Evolutionary conservation across 92 coral and sea anemone genomes (phyloP).

Genomic region (Phenganax marumi): DNA sequence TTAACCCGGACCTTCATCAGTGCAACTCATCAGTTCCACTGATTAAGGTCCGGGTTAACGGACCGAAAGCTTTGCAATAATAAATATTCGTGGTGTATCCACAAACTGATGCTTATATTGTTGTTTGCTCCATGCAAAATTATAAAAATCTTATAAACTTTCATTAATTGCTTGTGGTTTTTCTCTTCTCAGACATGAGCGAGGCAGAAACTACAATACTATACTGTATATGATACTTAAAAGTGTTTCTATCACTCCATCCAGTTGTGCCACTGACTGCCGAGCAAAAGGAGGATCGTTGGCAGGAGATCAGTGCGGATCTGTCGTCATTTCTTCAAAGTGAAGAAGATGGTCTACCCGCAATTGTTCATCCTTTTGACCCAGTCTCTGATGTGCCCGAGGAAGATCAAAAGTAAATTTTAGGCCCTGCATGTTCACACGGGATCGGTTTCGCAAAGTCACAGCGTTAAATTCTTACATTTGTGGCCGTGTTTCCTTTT

Average conservation of each 20-base stretch:
- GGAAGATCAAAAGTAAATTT: slow-evolving; percentile 80
- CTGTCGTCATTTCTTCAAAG: slow-evolving; percentile 84
- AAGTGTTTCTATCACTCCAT: not conserved
- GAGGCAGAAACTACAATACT: not conserved
- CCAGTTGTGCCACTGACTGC: slow-evolving; percentile 44
- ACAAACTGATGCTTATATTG: no score
- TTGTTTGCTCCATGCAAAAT: no score
- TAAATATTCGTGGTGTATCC: no score
- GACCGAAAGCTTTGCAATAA: no score
- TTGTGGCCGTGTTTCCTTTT: no score
- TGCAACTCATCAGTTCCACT: no score
- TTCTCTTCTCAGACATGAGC: no score
- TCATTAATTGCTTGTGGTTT: no score
- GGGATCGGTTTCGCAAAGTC: no score
- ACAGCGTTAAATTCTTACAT: not conserved
- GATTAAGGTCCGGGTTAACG: no score
- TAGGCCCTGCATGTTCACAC: not conserved
- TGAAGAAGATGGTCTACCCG: slow-evolving; percentile 73
- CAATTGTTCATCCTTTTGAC: slow-evolving; percentile 79
- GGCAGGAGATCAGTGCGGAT: slow-evolving; percentile 86
- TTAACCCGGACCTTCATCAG: no score
- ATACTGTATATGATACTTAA: not conserved
- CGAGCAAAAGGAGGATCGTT: slow-evolving; percentile 77
- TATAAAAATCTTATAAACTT: no score
- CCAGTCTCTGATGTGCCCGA: slow-evolving; percentile 82